These are phyloP conservation scores for Artemia sinica DNA, from an alignment of 2,888 invertebrate genomes.

Conservation along the genomic window DNA sequence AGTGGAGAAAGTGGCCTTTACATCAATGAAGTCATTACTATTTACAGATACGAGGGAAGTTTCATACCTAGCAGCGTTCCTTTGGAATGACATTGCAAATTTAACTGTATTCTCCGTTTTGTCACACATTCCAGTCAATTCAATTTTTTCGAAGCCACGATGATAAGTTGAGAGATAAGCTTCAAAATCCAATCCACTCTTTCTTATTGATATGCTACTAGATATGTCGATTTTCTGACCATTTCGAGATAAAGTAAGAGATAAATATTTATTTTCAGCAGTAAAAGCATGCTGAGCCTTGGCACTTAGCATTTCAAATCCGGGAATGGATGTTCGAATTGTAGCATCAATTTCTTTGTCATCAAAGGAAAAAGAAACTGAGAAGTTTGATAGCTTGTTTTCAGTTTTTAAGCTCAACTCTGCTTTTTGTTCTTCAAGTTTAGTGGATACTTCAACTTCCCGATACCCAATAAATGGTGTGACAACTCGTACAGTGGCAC, in stretches of 20 bases:
- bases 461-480: constrained; percentile 23
- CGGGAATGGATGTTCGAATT: constrained; percentile 21
- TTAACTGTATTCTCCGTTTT: constrained; percentile 1
- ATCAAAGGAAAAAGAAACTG: constrained; percentile 17
- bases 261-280: constrained; percentile 6
- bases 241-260: constrained; percentile 18
- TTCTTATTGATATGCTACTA: constrained; percentile 5
- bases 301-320: constrained; percentile 16
- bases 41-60: neutral
- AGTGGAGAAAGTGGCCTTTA: constrained; percentile 14
- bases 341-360: constrained; percentile 10
- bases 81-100: neutral
- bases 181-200: constrained; percentile 9
- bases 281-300: constrained; percentile 11
- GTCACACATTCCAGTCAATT: constrained; percentile 18
- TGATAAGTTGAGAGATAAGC: constrained; percentile 15
- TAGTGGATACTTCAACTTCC: constrained; percentile 15
- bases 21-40: constrained; percentile 5
- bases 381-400: constrained; percentile 12
- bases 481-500: constrained; percentile 18
- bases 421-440: constrained; percentile 15
- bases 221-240: constrained; percentile 17
- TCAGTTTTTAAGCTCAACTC: constrained; percentile 18
- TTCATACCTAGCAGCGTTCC: constrained; percentile 14
- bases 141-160: constrained; percentile 16